Percentiles rank a stretch among this genome's conserved stretches.
Conservation (phyloP, 2,113 vertebrate genomes). For the Bos indicus region DNA sequence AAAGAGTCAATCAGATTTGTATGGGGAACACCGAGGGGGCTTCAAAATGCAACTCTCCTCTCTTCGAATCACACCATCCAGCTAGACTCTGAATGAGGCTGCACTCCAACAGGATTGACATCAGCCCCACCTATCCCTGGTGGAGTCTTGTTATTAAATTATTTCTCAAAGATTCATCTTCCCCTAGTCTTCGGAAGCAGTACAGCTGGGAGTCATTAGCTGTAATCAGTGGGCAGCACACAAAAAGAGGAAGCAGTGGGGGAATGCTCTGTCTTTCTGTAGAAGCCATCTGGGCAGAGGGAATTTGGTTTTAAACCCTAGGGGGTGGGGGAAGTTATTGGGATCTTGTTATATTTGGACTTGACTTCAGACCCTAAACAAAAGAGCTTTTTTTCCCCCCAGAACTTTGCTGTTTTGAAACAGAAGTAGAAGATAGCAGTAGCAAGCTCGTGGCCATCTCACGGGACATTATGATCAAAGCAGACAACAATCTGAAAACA, state of each 20-base stretch:
- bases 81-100: slow-evolving; percentile 37
- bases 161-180: slow-evolving; percentile 70
- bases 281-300: slow-evolving; percentile 71
- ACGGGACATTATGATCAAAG: neutral
- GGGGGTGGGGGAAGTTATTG: slow-evolving; percentile 62
- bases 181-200: slow-evolving; percentile 62
- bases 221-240: slow-evolving; percentile 71
- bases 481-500: neutral
- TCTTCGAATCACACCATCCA: neutral
- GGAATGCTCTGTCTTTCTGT: slow-evolving; percentile 68
- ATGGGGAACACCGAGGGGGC: neutral
- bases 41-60: neutral
- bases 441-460: neutral
- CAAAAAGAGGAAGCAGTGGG: slow-evolving; percentile 68
- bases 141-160: slow-evolving; percentile 73
- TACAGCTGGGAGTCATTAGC: slow-evolving; percentile 76
- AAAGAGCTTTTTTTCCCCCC: slow-evolving; percentile 20
- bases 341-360: slow-evolving; percentile 72
- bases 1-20: neutral
- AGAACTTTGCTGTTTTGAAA: slow-evolving; percentile 45
- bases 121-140: slow-evolving; percentile 51
- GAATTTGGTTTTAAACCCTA: slow-evolving; percentile 69
- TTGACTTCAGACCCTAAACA: slow-evolving; percentile 70
- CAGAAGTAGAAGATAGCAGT: slow-evolving; percentile 18
- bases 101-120: slow-evolving; percentile 40